phyloP scores from a whole-genome alignment of 1,140 invertebrate species.

The Chionoecetes opilio region DNA sequence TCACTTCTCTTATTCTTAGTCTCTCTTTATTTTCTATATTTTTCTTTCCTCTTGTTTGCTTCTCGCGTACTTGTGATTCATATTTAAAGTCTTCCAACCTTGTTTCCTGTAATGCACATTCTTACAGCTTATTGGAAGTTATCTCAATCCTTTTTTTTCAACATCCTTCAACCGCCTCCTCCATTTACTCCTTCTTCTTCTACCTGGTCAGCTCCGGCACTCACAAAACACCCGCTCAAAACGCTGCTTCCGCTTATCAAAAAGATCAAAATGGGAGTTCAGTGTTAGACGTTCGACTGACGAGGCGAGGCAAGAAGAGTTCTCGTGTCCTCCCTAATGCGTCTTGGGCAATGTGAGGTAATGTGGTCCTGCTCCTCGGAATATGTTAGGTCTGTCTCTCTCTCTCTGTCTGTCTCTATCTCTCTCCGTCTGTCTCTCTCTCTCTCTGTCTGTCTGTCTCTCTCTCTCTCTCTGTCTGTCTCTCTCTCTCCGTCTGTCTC shows the following conservation, averaged over 20 bases:
- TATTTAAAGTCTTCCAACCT: background rate
- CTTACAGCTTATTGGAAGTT: background rate
- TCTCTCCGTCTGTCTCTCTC: background rate
- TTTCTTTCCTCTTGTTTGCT: background rate
- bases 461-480: background rate
- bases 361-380: too few relatives aligned
- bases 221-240: too few relatives aligned
- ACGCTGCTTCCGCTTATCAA: too few relatives aligned
- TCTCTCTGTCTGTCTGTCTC: background rate
- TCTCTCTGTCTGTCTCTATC: background rate
- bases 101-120: background rate
- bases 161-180: background rate
- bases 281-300: too few relatives aligned
- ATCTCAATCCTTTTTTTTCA: background rate
- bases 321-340: too few relatives aligned
- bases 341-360: too few relatives aligned
- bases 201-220: background rate
- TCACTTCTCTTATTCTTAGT: slow-evolving; percentile 2
- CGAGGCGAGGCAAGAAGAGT: too few relatives aligned
- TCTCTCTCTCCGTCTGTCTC: too few relatives aligned
- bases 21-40: background rate
- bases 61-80: background rate
- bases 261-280: too few relatives aligned
- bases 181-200: background rate
- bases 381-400: background rate